Base-by-base conservation (phyloP, 1,140 invertebrate species). In the Diuraphis noxia region DNA sequence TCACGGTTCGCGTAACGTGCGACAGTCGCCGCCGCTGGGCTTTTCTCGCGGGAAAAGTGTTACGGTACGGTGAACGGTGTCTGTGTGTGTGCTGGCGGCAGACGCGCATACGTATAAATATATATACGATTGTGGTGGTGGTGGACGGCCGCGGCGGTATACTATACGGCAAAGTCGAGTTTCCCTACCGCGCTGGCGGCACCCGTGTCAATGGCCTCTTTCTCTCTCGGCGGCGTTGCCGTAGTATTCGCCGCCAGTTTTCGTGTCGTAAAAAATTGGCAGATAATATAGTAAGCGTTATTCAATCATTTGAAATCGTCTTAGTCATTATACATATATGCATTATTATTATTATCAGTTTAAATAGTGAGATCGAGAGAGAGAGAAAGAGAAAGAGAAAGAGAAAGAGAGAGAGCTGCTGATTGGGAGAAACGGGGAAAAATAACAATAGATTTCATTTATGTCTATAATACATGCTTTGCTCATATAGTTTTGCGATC, bases 201-300 rank as follows among this genome's bases (percentile, higher is more conserved):
- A 63, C 88, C 88, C 63, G 88, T 89, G 88, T 89, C 88, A 89
- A 79, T 89, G 88, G 88, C 88, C 88, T 89, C 72, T 89, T 49
- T 82, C 77, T 91, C 89, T 81, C 77, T 49, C 63, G 36, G 56
- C 56, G 63, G 63, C 63, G 40, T 77, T 77, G 88, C 36, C 49
- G 49, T 34, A 10, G 84, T 46, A 41, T 77, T 34, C 63, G 56
- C 36, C 40, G 63, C 36, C 56, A 30, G 63, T 88, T 88, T 88
- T 72, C 56, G 56, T 77, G 38, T 72, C 63, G 56, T 88, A 72
- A 30, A 52, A 86, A 86, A 49, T 49, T 49, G 41, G n/a, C 84
- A 49, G 43, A 86, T 34, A 86, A 40, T 82, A 41, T 10, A 49
- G 84, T 34, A n/a, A 34, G 43, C 82, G 82, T 38, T 38, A 38